Conservation (phyloP, 2,797 vertebrate species). For the Sebastiscus tertius region DNA sequence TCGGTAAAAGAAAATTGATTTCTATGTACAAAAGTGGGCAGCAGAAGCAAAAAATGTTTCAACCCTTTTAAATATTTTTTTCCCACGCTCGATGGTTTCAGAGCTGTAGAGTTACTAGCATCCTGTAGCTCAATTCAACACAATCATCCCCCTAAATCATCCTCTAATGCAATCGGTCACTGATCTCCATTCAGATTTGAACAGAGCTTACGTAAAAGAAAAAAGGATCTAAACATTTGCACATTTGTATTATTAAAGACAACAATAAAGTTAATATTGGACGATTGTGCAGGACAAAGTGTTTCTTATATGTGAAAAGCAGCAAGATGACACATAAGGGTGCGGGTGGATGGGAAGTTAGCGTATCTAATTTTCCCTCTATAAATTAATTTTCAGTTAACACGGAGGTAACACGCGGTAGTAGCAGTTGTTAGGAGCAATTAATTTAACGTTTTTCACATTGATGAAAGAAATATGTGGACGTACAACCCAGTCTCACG, state of each 20-base stretch:
- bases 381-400: background rate
- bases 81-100: background rate
- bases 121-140: background rate
- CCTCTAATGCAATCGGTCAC: background rate
- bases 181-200: background rate
- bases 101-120: background rate
- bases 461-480: background rate
- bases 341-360: background rate
- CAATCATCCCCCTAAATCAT: background rate
- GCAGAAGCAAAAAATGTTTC: background rate
- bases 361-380: background rate
- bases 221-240: too few species aligned
- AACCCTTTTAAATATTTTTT: background rate
- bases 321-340: background rate
- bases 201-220: background rate
- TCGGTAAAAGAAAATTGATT: background rate
- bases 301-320: background rate
- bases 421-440: background rate
- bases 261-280: too few species aligned
- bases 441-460: background rate
- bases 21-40: background rate
- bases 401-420: too few species aligned
- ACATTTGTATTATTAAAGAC: too few species aligned
- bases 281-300: too few species aligned
- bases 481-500: too few species aligned